These are phyloP conservation scores for Hemistola chrysoprasaria DNA, from an alignment of 2,888 invertebrate genomes.

Conservation along the genomic window DNA sequence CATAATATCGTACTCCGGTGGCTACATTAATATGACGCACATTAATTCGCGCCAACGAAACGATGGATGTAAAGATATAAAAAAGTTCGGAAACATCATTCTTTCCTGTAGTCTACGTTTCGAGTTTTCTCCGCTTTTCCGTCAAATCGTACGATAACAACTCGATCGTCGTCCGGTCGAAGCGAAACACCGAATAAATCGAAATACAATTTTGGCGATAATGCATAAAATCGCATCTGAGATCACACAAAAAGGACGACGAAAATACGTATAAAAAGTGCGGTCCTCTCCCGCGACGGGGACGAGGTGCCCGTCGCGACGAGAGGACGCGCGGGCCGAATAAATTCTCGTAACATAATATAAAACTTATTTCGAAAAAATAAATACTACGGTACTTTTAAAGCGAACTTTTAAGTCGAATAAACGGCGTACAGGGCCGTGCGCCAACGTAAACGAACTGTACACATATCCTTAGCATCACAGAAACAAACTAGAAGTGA, in stretches of 20 bases:
- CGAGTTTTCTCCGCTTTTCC: conserved; percentile 1
- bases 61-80: conserved; percentile 1
- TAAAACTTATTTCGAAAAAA: conserved; percentile 59
- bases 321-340: conserved; percentile 51
- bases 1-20: not conserved
- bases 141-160: conserved; percentile 6
- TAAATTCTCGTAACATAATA: too few species aligned
- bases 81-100: conserved; percentile 2
- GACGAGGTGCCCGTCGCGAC: conserved; percentile 31
- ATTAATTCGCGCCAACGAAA: not conserved
- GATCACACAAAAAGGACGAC: conserved; percentile 31
- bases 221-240: conserved; percentile 29
- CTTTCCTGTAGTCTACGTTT: conserved; percentile 2
- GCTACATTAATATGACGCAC: not conserved
- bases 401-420: conserved; percentile 49
- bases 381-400: conserved; percentile 75
- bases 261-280: conserved; percentile 30
- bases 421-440: conserved; percentile 17
- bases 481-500: conserved; percentile 65
- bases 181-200: conserved; percentile 17
- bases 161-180: conserved; percentile 6
- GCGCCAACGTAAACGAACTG: conserved; percentile 52
- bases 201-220: conserved; percentile 24
- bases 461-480: conserved; percentile 68
- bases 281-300: conserved; percentile 24